Base-by-base conservation (phyloP, 1,140 invertebrate species). In the Vollenhovia emeryi region DNA sequence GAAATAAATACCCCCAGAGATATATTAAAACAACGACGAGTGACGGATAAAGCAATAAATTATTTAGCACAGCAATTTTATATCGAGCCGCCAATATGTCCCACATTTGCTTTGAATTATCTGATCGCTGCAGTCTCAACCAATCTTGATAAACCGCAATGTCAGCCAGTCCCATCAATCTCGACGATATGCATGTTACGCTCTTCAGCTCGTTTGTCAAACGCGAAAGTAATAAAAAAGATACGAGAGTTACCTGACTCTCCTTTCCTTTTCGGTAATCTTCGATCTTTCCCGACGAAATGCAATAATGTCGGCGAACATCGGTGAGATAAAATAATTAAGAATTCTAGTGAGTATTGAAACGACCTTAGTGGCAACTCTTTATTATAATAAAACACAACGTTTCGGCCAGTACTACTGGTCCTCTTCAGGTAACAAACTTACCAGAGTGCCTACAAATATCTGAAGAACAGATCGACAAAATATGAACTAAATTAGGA, bases 271-370 rank as follows among this genome's bases (percentile, higher is more conserved):
- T 66, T 45, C 7, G 24, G 33, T n/a, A 33, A 69, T 52, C 24
- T 13, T 21, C 5, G 24, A 76, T 27, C 30, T 21, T 60, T 50
- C 40, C 27, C 21, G 3, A 18, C 45, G 30, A 43, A 62, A 73
- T 85, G 59, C 48, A 48, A 76, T 86, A 78, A 69, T 45, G 48
- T 71, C 36, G 15, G 60, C 50, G 75, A 87, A 82, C 60, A 82
- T 57, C 21, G 21, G 2, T 40, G 30, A 86, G 33, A 62, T 21
- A 55, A 62, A 83, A 86, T 76, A 62, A 86, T 76, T 75, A 27
- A n/a, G n/a, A n/a, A n/a, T n/a, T n/a, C n/a, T n/a, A n/a, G n/a
- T n/a, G n/a, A n/a, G n/a, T n/a, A n/a, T n/a, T n/a, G n/a, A n/a
- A n/a, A n/a, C n/a, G n/a, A n/a, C n/a, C n/a, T n/a, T n/a, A n/a